Base-by-base conservation (phyloP, 2,888 invertebrate species). In the Psylliodes chrysocephalus region DNA sequence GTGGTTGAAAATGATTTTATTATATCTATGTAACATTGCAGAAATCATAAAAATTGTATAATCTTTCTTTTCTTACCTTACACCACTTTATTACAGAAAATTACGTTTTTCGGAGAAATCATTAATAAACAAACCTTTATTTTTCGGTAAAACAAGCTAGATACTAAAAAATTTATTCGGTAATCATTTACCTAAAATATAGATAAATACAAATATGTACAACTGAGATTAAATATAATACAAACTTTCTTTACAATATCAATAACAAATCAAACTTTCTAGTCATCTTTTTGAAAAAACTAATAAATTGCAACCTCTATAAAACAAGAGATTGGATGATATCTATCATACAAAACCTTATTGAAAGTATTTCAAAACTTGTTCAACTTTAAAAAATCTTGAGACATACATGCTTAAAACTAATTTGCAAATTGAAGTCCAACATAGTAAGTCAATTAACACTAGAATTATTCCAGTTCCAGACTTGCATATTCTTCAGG, bases 401-500 rank as follows among this genome's bases (percentile, higher is more conserved):
- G 51, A 18, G 19, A 57, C 47, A 47, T 53, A 53, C 42, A 60
- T 51, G 35, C 62, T 30, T 62, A 51, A 62, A 51, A 56, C 15
- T 38, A 55, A 22, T 14, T 46, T 46, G 19, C 8, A 49, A 49
- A 49, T 14, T 49, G 28, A 35, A 38, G 10, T 38, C 12, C 47
- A 19, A 10, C 22, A 17, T 44, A 44, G n/a, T n/a, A 22, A 44
- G 14, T 46, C 18, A 25, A 28, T 22, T 17, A 53, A 53, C 44
- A 55, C 47, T 49, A 49, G 47, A 28, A 47, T 71, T 79, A 81
- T 75, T 82, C 82, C 66, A 82, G 70, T 68, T 82, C 82, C 66
- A 83, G 73, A 18, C 91, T 90, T 68, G 90, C 90, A 73, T 90
- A 94, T 78, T 94, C 94, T 76, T 94, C 93, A 75, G 92, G 93